phyloP scores from a whole-genome alignment of 2,113 vertebrate genomes.

The Lathamus discolor region DNA sequence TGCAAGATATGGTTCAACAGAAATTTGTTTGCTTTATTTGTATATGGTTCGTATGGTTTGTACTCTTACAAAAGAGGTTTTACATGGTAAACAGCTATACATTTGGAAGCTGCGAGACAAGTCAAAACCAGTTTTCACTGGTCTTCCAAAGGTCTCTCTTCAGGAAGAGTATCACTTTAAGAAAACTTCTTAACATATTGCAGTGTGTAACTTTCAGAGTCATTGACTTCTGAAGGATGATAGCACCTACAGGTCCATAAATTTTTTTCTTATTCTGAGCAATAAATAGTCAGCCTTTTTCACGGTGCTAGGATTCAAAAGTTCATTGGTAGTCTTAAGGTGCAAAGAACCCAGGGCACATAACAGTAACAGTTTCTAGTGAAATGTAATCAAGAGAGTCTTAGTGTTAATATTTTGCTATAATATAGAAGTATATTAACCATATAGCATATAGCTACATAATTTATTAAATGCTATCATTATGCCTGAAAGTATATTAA shows the following conservation, averaged over 20 bases:
- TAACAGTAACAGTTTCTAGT: not conserved
- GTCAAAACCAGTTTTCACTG: not conserved
- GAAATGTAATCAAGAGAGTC: not conserved
- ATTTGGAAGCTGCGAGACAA: not conserved
- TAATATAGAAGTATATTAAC: not conserved
- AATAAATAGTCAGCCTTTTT: not conserved
- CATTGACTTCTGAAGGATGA: not conserved
- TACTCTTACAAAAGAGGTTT: not conserved
- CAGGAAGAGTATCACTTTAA: not conserved
- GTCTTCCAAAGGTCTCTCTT: not conserved
- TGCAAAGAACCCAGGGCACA: not conserved
- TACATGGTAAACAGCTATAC: not conserved
- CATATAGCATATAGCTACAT: not conserved
- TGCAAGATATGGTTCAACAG: not conserved
- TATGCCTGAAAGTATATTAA: not conserved
- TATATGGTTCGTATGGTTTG: not conserved
- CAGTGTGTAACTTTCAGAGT: not conserved
- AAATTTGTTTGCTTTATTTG: not conserved
- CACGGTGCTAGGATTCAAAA: not conserved
- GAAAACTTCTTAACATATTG: not conserved
- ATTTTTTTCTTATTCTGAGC: not conserved
- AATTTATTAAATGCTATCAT: not conserved
- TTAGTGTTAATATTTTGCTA: not conserved
- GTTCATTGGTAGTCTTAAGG: not conserved
- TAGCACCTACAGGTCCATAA: not conserved